Conservation (phyloP, 1,140 invertebrate species). For the Bombus waltoni region DNA sequence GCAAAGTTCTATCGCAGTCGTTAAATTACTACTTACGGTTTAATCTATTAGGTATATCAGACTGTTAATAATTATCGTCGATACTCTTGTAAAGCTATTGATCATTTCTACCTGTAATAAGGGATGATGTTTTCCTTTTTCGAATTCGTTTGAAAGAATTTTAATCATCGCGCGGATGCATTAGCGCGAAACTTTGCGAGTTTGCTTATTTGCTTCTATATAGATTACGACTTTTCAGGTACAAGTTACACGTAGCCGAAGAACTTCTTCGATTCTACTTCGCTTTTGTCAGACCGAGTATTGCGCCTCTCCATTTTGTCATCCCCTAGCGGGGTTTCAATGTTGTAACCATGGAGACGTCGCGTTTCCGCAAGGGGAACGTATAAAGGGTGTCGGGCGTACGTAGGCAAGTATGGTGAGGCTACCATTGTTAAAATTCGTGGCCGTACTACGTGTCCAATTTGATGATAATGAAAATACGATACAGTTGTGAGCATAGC, state of each 20-base stretch:
- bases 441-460: slow-evolving; percentile 52
- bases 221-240: slow-evolving; percentile 60
- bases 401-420: slow-evolving; percentile 71
- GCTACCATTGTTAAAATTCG: slow-evolving; percentile 76
- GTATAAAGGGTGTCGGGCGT: slow-evolving; percentile 77
- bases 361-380: slow-evolving; percentile 80
- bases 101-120: not conserved
- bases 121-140: not conserved
- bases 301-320: slow-evolving; percentile 82
- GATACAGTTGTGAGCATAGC: slow-evolving; percentile 22
- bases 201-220: slow-evolving; percentile 16
- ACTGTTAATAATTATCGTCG: not conserved
- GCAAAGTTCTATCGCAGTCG: not conserved
- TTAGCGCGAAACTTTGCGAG: slow-evolving; percentile 1
- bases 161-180: slow-evolving; percentile 34
- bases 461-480: slow-evolving; percentile 62
- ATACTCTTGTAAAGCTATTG: not conserved
- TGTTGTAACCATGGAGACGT: slow-evolving; percentile 83
- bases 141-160: not conserved
- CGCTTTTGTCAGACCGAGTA: slow-evolving; percentile 71
- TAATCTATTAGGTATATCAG: not conserved
- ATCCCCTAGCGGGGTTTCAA: slow-evolving; percentile 81
- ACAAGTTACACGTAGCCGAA: slow-evolving; percentile 47
- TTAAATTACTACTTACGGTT: not conserved
- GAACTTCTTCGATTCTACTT: slow-evolving; percentile 67